Evolutionary conservation across 37 sponge, comb jelly and placozoan species (phyloP).

Genomic region (Petrosia ficiformis): DNA sequence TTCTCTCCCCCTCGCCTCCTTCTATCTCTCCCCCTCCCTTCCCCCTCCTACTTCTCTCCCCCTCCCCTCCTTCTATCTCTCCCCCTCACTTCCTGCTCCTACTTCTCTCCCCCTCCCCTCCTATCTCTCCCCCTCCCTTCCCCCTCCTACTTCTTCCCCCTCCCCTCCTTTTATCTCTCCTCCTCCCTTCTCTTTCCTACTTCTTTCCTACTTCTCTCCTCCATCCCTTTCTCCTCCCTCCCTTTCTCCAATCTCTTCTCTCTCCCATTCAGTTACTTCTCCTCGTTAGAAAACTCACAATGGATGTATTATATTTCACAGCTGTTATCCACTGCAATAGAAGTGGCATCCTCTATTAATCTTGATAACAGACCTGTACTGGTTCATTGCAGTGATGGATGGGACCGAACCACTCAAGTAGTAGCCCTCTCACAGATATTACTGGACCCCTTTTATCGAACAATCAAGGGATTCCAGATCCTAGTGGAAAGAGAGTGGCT

Average conservation of each 20-base stretch:
- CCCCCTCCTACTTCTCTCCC: not conserved
- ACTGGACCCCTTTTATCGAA: slow-evolving; percentile 84
- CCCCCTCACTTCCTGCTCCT: not conserved
- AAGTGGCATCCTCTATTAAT: slow-evolving; percentile 64
- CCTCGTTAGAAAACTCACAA: slow-evolving; percentile 79
- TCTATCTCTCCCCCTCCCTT: not conserved
- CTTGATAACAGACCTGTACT: slow-evolving; percentile 62
- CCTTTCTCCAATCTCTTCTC: not conserved
- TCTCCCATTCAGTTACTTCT: slow-evolving; percentile 54
- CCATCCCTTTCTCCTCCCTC: not conserved
- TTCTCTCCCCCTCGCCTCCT: not conserved
- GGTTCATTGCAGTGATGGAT: slow-evolving; percentile 95
- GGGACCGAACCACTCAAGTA: slow-evolving; percentile 92
- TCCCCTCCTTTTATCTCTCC: no score
- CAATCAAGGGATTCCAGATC: slow-evolving; percentile 63
- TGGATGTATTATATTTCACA: slow-evolving; percentile 83
- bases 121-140: not conserved
- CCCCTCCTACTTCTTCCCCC: not conserved
- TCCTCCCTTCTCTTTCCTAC: no score
- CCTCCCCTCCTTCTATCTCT: not conserved
- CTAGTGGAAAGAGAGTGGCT: slow-evolving; percentile 92
- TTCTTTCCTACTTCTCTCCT: not conserved
- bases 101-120: not conserved
- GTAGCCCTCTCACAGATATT: slow-evolving; percentile 82
- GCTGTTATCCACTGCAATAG: slow-evolving; percentile 67